A percentile compares a stretch with the other conserved stretches of the same genome.
These are phyloP conservation scores for Scrobipalpa costella DNA, from an alignment of 2,888 invertebrate species.

Conservation along the genomic window DNA sequence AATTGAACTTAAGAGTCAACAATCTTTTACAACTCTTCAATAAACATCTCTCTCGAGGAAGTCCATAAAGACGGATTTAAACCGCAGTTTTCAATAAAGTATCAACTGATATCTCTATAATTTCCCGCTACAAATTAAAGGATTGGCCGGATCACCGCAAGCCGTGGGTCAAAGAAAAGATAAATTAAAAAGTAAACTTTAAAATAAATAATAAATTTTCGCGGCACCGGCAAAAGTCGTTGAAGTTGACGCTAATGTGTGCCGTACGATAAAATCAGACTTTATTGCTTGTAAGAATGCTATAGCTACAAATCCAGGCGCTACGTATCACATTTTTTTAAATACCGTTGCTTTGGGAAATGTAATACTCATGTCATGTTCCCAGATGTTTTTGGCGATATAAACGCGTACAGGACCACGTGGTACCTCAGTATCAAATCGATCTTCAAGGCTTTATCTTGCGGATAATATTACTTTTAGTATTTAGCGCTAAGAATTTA, in stretches of 20 bases:
- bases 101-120: constrained; percentile 17
- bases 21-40: not conserved
- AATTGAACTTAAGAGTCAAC: constrained; percentile 5
- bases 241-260: constrained; percentile 44
- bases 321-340: constrained; percentile 18
- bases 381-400: constrained; percentile 1
- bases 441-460: not conserved
- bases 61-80: constrained; percentile 8
- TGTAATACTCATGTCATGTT: constrained; percentile 2
- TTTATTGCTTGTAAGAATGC: constrained; percentile 40
- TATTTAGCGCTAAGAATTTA: not conserved
- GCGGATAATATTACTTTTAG: not conserved
- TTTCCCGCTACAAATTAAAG: constrained; percentile 14
- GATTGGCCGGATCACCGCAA: constrained; percentile 17
- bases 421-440: constrained; percentile 6
- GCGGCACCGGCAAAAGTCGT: constrained; percentile 28
- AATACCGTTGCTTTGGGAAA: constrained; percentile 22
- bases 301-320: constrained; percentile 11
- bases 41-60: constrained; percentile 12
- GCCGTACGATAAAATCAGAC: constrained; percentile 42
- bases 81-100: constrained; percentile 7
- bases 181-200: constrained; percentile 31
- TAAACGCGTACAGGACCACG: not conserved
- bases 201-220: constrained; percentile 21
- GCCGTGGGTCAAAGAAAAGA: constrained; percentile 36